These are phyloP conservation scores for Chaetorhynchus papuensis DNA, from an alignment of 2,113 vertebrate genomes.

Conservation along the genomic window DNA sequence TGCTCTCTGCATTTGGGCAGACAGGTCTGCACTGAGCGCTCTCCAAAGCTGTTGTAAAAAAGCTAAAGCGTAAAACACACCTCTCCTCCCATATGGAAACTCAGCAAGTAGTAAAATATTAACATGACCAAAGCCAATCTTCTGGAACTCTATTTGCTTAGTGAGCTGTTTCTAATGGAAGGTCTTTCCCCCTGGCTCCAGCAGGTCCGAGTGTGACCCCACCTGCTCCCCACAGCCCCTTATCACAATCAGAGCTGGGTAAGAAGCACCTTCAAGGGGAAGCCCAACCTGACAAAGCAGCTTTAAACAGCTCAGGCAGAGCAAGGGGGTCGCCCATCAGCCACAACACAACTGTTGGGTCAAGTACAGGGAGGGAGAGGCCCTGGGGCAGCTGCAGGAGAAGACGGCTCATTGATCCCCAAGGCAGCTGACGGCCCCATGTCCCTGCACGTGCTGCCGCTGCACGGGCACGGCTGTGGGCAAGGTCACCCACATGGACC, in stretches of 20 bases:
- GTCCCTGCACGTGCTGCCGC: not conserved
- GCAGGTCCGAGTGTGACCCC: not conserved
- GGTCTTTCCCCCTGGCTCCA: not conserved
- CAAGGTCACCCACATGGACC: not conserved
- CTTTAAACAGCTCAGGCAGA: not conserved
- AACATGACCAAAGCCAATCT: slow-evolving; percentile 51
- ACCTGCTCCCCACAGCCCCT: not conserved
- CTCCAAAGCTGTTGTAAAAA: not conserved
- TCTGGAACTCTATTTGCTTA: slow-evolving; percentile 36
- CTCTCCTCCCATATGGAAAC: not conserved
- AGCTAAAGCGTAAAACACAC: slow-evolving; percentile 20
- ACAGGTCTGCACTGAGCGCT: not conserved
- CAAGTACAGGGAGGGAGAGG: slow-evolving; percentile 59
- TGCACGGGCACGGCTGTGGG: not conserved
- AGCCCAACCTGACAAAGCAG: not conserved
- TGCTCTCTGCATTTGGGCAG: not conserved
- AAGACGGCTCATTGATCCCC: slow-evolving; percentile 48
- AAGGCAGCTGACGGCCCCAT: slow-evolving; percentile 56
- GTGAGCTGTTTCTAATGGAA: slow-evolving; percentile 32
- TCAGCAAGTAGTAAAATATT: slow-evolving; percentile 72
- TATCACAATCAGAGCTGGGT: not conserved
- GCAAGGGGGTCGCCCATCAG: not conserved
- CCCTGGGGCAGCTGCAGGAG: slow-evolving; percentile 67
- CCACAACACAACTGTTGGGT: slow-evolving; percentile 56
- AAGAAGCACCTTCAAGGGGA: not conserved